Conservation (phyloP, 2,888 invertebrate genomes). For the Leucophenga maculata region DNA sequence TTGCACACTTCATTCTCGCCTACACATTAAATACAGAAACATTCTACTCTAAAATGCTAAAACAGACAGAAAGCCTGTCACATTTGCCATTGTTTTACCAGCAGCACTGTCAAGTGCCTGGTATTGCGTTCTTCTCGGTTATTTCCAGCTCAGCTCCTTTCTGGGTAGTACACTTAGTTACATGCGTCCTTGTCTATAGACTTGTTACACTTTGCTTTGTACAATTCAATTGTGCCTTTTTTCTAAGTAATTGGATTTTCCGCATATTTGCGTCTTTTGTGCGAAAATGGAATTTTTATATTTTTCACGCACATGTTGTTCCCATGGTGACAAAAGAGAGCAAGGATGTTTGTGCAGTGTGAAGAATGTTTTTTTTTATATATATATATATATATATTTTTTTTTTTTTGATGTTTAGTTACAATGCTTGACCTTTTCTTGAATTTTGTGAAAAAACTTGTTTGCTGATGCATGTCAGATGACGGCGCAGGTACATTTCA, state of each 20-base stretch:
- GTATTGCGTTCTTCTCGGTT: too few species aligned
- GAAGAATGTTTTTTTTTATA: neutral
- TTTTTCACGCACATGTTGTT: slow-evolving; percentile 10
- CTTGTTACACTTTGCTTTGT: too few species aligned
- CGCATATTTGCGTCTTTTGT: slow-evolving; percentile 6
- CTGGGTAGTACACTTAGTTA: too few species aligned
- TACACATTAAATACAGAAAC: too few species aligned
- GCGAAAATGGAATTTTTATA: slow-evolving; percentile 8
- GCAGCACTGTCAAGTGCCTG: too few species aligned
- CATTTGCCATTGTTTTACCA: neutral
- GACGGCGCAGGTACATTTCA: neutral
- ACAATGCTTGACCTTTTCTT: slow-evolving; percentile 44
- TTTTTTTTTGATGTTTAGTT: neutral
- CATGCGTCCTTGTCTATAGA: too few species aligned
- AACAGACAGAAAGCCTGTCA: too few species aligned
- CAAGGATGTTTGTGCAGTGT: neutral
- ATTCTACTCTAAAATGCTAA: too few species aligned
- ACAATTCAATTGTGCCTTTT: neutral
- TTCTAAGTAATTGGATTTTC: slow-evolving; percentile 25
- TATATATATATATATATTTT: too few species aligned
- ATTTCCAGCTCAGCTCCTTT: too few species aligned
- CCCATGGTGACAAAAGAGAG: neutral
- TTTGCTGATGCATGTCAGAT: neutral
- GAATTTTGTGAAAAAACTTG: slow-evolving; percentile 18
- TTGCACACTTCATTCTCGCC: too few species aligned